Evolutionary conservation across 1,140 invertebrate genomes (phyloP), one percentile per base, ranked within the genome.

Genomic region (Adelges cooleyi): DNA sequence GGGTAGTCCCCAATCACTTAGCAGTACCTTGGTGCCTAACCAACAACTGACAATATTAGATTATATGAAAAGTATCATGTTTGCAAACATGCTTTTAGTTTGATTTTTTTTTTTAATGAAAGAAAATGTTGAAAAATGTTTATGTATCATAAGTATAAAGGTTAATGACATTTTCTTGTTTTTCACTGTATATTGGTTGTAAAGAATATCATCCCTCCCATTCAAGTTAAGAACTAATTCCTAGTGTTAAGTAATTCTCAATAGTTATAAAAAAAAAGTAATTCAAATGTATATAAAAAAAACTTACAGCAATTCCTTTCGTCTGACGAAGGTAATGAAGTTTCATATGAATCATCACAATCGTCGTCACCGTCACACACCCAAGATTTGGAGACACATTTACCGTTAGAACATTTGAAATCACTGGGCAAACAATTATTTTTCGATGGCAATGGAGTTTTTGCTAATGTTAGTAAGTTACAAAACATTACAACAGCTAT

Each of bases 371-470:
- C 81, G 71, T 94, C 90, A 75, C 91, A 94, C 65, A 84, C 79
- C 85, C 86, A 92, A 10, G 77, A 76, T 38, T 78, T 75, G 1
- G 84, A 82, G 51, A 94, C 86, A 75, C 91, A 95, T 53, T 75
- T 75, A 0, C 79, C 82, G 49, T 79, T 79, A 69, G 74, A 74
- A 70, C 84, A 85, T 49, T 72, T 73, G 68, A 84, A 84, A 67
- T 82, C 76, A 65, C 78, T 77, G 1, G 73, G 68, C 27, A 13
- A 29, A 25, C 66, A 67, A 42, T 62, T 62, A 27, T 54, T 44
- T 29, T 62, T 33, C 17, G 23, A 27, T 15, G 42, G 2, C 20
- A 10, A 10, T 46, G 5, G n/a, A 44, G 23, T 18, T 48, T 62
- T 48, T 8, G 15, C 42, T 62, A 33, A 46, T n/a, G n/a, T n/a